Conservation (phyloP, 1,140 invertebrate species). For the Nasonia longicornis region DNA sequence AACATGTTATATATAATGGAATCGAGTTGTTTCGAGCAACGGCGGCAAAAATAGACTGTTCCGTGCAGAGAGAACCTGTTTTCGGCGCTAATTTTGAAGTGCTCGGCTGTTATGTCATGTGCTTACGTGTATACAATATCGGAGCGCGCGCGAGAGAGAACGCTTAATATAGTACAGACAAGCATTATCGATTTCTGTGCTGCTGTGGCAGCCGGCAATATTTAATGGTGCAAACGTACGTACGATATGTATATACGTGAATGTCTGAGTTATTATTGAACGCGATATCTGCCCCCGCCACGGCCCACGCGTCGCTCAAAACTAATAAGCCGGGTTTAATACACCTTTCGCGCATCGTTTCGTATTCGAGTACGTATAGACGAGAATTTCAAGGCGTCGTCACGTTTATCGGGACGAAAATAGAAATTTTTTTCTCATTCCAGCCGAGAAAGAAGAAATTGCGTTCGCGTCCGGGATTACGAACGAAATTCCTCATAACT, state of each 20-base stretch:
- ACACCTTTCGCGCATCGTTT: not conserved
- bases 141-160: not conserved
- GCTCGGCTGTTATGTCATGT: constrained; percentile 16
- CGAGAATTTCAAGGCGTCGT: no score
- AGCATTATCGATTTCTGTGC: constrained; percentile 35
- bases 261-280: constrained; percentile 20
- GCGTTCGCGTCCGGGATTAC: no score
- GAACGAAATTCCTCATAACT: not conserved
- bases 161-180: constrained; percentile 8
- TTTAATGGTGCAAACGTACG: not conserved
- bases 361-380: not conserved
- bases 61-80: not conserved
- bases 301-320: not conserved
- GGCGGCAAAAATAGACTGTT: not conserved
- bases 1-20: not conserved
- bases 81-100: constrained; percentile 4
- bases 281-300: not conserved
- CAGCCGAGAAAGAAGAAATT: no score
- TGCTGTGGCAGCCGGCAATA: not conserved
- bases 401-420: no score
- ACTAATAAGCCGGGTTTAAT: no score
- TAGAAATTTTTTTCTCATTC: no score
- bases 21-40: not conserved
- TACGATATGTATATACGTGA: not conserved
- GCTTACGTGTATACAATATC: constrained; percentile 25